These are phyloP conservation scores for Gerris buenoi DNA, from an alignment of 1,140 invertebrate species.

Conservation along the genomic window DNA sequence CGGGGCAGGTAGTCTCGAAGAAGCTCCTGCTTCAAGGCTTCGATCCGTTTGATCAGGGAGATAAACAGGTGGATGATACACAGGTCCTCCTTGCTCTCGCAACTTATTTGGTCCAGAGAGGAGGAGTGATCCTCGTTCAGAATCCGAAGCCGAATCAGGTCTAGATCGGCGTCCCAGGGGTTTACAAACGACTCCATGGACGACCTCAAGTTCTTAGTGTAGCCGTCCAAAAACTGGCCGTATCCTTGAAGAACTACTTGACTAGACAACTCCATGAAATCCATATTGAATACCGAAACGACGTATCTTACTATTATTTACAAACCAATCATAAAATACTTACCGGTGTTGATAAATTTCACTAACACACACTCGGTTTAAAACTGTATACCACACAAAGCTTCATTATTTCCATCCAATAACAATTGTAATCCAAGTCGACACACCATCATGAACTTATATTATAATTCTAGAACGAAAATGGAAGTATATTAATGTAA, in stretches of 20 bases:
- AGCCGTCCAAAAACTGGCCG: not conserved
- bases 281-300: too few species aligned
- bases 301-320: too few species aligned
- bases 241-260: slow-evolving; percentile 3
- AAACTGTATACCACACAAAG: too few species aligned
- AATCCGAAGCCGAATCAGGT: not conserved
- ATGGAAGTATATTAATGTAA: too few species aligned
- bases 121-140: not conserved
- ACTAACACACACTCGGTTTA: too few species aligned
- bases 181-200: not conserved
- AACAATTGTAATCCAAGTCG: too few species aligned
- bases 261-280: slow-evolving; percentile 1
- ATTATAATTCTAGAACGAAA: too few species aligned
- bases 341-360: too few species aligned
- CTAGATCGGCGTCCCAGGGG: not conserved
- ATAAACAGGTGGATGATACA: not conserved
- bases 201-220: not conserved
- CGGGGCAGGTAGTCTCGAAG: not conserved
- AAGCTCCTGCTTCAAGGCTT: not conserved
- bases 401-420: too few species aligned
- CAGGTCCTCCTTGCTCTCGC: not conserved
- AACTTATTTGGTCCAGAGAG: not conserved
- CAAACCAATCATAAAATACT: too few species aligned
- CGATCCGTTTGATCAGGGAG: not conserved
- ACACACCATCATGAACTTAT: too few species aligned